phyloP scores from a whole-genome alignment of 2,113 vertebrate species.

The mouse (Mus musculus) region GRCm39 chr13:91049001-91049500 shows the following conservation, averaged over 20 bases:
- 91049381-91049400: background rate
- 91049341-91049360: constrained; percentile 2
- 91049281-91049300: background rate
- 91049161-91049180: background rate
- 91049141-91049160: constrained; percentile 36
- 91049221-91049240: background rate
- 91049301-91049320: background rate
- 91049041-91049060: background rate
- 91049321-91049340: background rate
- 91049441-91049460: constrained; percentile 11
- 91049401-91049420: constrained; percentile 40
- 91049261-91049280: background rate
- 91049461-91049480: background rate
- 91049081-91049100: background rate
- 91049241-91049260: background rate
- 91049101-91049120: background rate
- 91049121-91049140: background rate
- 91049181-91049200: background rate
- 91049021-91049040: background rate
- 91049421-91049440: background rate
- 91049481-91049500: background rate
- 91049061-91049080: background rate
- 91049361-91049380: constrained; percentile 6
- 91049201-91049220: background rate
- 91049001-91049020: background rate